A percentile compares a stretch with the other conserved stretches of the same genome.
Conservation (phyloP, 1,140 invertebrate species). For the Tetramorium simillimum region DNA sequence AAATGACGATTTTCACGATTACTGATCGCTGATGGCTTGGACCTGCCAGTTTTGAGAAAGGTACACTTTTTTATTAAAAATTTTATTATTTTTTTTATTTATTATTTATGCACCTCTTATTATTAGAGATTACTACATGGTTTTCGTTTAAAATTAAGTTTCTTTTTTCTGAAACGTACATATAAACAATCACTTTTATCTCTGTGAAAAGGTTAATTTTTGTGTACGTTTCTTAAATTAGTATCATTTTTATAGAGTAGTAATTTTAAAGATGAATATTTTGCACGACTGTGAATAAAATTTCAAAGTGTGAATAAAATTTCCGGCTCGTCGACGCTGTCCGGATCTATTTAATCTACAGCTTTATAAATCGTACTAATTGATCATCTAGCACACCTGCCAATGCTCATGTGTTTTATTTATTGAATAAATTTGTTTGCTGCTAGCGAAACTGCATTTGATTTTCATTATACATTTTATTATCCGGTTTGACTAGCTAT, state of each 20-base stretch:
- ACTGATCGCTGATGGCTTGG: neutral
- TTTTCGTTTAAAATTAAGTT: neutral
- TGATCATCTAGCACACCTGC: neutral
- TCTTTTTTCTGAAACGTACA: neutral
- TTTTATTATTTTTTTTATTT: neutral
- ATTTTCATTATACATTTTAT: constrained; percentile 17
- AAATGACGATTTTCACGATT: neutral
- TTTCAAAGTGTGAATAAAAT: constrained; percentile 12
- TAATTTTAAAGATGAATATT: constrained; percentile 2
- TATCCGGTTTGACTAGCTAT: constrained; percentile 30
- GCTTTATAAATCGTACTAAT: constrained; percentile 7
- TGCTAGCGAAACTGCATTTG: constrained; percentile 6
- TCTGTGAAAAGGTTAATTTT: neutral
- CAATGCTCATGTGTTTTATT: constrained; percentile 23
- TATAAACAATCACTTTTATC: neutral
- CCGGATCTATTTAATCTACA: constrained; percentile 8
- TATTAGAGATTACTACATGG: neutral
- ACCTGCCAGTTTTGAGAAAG: neutral
- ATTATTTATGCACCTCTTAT: neutral
- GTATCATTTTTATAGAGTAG: neutral
- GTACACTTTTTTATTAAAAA: neutral
- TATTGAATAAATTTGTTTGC: constrained; percentile 12
- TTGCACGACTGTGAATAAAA: neutral
- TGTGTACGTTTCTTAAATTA: neutral
- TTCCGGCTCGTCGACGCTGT: neutral